Base-by-base conservation (phyloP, 2,888 invertebrate species). In the Heteromurus nitidus region DNA sequence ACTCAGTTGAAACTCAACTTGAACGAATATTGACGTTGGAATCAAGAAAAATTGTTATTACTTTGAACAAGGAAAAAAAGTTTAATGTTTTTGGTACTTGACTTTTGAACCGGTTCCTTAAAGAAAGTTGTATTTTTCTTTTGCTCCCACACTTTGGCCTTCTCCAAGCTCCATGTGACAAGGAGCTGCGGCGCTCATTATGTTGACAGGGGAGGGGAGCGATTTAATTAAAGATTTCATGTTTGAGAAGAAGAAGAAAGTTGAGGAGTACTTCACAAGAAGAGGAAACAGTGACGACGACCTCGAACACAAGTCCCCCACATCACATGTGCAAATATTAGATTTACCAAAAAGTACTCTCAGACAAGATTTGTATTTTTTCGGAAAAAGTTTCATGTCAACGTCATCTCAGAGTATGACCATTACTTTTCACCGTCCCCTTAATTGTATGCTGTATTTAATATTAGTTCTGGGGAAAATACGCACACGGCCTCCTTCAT, bases 141-240 rank as follows among this genome's bases (percentile, higher is more conserved):
- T 64, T 64, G 36, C 18, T 22, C 42, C 26, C 24, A 7, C 22
- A 20, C 24, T 64, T 65, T 64, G 3, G 50, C 22, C 16, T 64
- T 73, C 16, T 26, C 28, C 5, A 65, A 64, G 53, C 65, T 75
- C 42, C 42, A 53, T 22, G 44, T 67, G 58, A 55, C 67, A 58
- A 55, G 65, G 67, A 42, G 65, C 58, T 58, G 7, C 13, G 31
- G 67, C 75, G 62, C 65, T 67, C 67, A 55, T 58, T 53, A 67
- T 75, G 42, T 58, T 22, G 75, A 75, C 67, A 67, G 47, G 58
- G 42, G 20, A 44, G n/a, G 28, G 44, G 58, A 11, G 64, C 24
- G 60, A 68, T 76, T 76, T 76, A 76, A 76, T 76, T 76, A 76
- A 76, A 76, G 44, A 65, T 67, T 75, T 75, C 58, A n/a, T n/a